These are phyloP conservation scores for Apotomis betuletana DNA, from an alignment of 2,888 invertebrate species.

Conservation along the genomic window DNA sequence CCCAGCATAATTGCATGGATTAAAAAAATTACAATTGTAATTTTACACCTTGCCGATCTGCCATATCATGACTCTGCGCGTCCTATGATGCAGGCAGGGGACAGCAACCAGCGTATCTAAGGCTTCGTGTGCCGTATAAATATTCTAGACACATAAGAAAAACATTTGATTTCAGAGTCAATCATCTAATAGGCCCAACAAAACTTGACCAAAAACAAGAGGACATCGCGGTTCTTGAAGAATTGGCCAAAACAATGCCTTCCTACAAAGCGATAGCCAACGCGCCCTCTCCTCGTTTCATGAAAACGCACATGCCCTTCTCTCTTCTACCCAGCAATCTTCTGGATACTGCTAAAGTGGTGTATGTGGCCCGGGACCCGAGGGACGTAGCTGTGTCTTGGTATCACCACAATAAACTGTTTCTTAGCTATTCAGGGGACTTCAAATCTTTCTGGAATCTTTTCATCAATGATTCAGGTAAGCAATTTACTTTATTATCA, in stretches of 20 bases:
- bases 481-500: constrained; percentile 44
- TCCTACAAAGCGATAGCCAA: background rate
- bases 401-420: constrained; percentile 86
- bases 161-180: background rate
- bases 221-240: background rate
- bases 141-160: no score
- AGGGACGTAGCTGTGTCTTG: constrained; percentile 90
- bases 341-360: constrained; percentile 20
- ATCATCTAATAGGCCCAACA: background rate
- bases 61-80: no score
- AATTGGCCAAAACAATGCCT: background rate
- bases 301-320: constrained; percentile 29
- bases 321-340: constrained; percentile 27
- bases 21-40: no score
- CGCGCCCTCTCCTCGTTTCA: constrained; percentile 28
- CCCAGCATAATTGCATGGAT: no score
- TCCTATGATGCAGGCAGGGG: no score
- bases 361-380: constrained; percentile 88
- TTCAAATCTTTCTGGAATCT: constrained; percentile 83
- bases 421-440: constrained; percentile 83
- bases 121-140: no score
- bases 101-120: no score
- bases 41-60: no score
- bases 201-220: background rate
- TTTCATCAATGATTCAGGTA: constrained; percentile 83